Evolutionary conservation across 2,113 vertebrate genomes (phyloP), one percentile per base, ranked within the genome.

Genomic region (Nannospalax galili): DNA sequence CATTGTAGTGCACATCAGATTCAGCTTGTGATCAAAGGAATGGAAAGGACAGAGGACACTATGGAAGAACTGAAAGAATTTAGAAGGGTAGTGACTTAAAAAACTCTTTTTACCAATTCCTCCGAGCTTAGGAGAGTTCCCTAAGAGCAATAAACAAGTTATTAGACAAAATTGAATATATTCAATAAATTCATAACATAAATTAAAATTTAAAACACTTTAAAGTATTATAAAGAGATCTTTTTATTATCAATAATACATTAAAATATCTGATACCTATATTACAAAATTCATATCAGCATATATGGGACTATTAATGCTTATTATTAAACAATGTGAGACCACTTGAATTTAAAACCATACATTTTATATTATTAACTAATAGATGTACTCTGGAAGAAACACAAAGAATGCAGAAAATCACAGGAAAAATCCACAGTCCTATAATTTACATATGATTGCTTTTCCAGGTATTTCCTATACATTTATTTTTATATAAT

Each of bases 81-180:
- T 62, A 65, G 79, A 94, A 93, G 84, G 12, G 58, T 67, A 96
- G 74, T 91, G 97, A 85, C 92, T 95, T 62, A 69, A 92, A 32
- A 30, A 16, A 5, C 4, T 93, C 42, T 94, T 45, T 58, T 97
- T 95, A 94, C 60, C 70, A 80, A 56, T 98, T 98, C 93, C 52
- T 98, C 93, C 65, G 97, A 97, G n/a, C 81, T 98, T 85, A 97
- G 89, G 48, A 97, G 85, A 81, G 70, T n/a, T 82, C 93, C 90
- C 77, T 96, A 96, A 86, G 92, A 95, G 20, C 3, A 96, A 48
- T 0, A 82, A 77, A 74, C 3, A 86, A 67, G 4, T n/a, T 87
- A 64, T 96, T 96, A 96, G 75, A 91, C 40, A 96, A 37, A n/a
- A 70, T 94, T 93, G 91, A 96, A 75, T 91, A 73, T 75, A 60